A percentile compares a stretch with the other conserved stretches of the same genome.
These are phyloP conservation scores for Aphis gossypii DNA, from an alignment of 1,140 invertebrate genomes.

Conservation along the genomic window DNA sequence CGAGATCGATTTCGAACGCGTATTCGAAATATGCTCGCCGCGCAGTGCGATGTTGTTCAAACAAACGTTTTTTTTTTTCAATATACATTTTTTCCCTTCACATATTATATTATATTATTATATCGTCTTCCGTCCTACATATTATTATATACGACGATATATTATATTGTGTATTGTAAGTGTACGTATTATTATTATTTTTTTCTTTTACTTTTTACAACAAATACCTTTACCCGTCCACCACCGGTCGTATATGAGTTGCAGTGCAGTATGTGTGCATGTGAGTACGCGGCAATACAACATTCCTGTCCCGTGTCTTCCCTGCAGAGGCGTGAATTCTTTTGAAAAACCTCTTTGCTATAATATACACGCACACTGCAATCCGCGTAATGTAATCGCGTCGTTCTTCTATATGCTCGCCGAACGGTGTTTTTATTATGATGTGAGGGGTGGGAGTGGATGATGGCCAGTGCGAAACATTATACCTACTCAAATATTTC, in stretches of 20 bases:
- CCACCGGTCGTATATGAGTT: not conserved
- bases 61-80: not conserved
- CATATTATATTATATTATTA: constrained; percentile 1
- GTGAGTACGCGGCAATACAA: constrained; percentile 30
- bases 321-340: constrained; percentile 55
- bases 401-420: not conserved
- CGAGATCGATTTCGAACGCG: not conserved
- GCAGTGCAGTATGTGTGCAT: not conserved
- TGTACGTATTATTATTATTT: constrained; percentile 22
- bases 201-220: constrained; percentile 5
- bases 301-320: constrained; percentile 55
- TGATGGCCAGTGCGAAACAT: not conserved
- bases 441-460: not conserved
- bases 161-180: not conserved
- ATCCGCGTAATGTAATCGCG: not conserved
- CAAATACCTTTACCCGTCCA: constrained; percentile 41
- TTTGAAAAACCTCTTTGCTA: constrained; percentile 37
- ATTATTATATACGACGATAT: constrained; percentile 1
- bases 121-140: constrained; percentile 9
- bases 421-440: not conserved
- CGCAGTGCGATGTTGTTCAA: not conserved
- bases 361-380: not conserved
- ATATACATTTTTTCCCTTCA: not conserved
- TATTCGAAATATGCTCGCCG: constrained; percentile 31
- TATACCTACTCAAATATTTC: not conserved